A percentile compares a stretch with the other conserved stretches of the same genome.
Conservation (phyloP, 1,140 invertebrate genomes). For the Meloidogyne floridensis region DNA sequence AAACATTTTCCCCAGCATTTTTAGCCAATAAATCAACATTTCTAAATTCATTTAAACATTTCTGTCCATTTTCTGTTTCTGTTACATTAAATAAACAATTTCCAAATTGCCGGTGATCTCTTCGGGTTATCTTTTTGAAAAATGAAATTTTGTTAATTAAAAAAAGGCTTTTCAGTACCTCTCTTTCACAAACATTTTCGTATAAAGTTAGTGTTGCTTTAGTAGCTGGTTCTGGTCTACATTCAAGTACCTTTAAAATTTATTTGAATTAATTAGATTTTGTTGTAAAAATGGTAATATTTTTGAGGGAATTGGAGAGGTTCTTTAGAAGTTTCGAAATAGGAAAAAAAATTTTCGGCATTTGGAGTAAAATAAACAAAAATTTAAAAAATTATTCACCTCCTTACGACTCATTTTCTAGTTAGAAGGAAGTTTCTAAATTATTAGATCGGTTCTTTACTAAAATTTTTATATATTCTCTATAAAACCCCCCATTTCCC, state of each 20-base stretch:
- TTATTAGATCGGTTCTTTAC: no score
- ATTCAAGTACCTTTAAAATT: conserved; percentile 36
- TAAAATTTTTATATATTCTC: no score
- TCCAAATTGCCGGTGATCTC: conserved; percentile 47
- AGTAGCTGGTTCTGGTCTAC: conserved; percentile 58
- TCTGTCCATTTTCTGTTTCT: conserved; percentile 36
- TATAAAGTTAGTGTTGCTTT: conserved; percentile 52
- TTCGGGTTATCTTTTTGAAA: conserved; percentile 33
- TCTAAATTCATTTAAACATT: conserved; percentile 48
- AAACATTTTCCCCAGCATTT: conserved; percentile 46
- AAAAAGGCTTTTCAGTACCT: conserved; percentile 21
- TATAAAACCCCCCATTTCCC: no score
- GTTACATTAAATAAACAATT: conserved; percentile 51
- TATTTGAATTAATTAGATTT: no score
- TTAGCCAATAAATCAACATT: conserved; percentile 51
- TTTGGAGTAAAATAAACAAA: no score
- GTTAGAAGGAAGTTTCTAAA: no score
- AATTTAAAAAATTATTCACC: no score
- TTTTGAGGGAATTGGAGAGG: no score
- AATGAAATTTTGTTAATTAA: not conserved
- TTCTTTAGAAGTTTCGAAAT: no score
- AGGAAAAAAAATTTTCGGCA: no score
- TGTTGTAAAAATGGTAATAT: no score
- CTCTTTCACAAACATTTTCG: conserved; percentile 51
- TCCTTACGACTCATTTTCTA: no score